A percentile compares a stretch with the other conserved stretches of the same genome.
These are phyloP conservation scores for Sussaba pulchella DNA, from an alignment of 2,888 invertebrate species.

Conservation along the genomic window DNA sequence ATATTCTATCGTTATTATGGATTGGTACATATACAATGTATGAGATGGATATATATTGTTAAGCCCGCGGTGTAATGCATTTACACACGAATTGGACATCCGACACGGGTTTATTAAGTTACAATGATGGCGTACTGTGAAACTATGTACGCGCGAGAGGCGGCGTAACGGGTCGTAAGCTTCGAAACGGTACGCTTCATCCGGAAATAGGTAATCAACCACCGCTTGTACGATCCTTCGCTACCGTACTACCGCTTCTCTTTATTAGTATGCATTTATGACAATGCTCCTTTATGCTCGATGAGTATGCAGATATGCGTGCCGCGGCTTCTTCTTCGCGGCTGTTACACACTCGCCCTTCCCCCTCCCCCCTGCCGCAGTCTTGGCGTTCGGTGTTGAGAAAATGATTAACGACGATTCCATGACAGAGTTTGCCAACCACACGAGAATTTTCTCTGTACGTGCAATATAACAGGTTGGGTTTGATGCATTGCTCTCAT, in stretches of 20 bases:
- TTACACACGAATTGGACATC: conserved; percentile 44
- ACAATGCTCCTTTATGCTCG: conserved; percentile 65
- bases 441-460: conserved; percentile 27
- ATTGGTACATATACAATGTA: conserved; percentile 42
- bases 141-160: conserved; percentile 28
- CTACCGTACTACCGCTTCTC: conserved; percentile 25
- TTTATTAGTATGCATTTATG: conserved; percentile 64
- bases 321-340: too few relatives aligned
- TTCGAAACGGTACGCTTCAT: conserved; percentile 63
- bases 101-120: conserved; percentile 55
- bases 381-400: conserved; percentile 54
- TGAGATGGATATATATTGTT: not conserved
- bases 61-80: not conserved
- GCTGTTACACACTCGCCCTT: too few relatives aligned
- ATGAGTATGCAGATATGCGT: conserved; percentile 62
- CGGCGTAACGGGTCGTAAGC: conserved; percentile 60
- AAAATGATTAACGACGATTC: conserved; percentile 61
- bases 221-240: conserved; percentile 27
- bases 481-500: too few relatives aligned
- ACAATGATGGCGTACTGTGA: conserved; percentile 48
- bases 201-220: conserved; percentile 67
- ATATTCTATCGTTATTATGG: conserved; percentile 47
- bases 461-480: conserved; percentile 4
- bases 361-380: conserved; percentile 17
- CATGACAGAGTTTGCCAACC: conserved; percentile 57